Evolutionary conservation across 2,888 invertebrate species (phyloP), one percentile per base, ranked within the genome.

Genomic region (Pristionchus japonicus): DNA sequence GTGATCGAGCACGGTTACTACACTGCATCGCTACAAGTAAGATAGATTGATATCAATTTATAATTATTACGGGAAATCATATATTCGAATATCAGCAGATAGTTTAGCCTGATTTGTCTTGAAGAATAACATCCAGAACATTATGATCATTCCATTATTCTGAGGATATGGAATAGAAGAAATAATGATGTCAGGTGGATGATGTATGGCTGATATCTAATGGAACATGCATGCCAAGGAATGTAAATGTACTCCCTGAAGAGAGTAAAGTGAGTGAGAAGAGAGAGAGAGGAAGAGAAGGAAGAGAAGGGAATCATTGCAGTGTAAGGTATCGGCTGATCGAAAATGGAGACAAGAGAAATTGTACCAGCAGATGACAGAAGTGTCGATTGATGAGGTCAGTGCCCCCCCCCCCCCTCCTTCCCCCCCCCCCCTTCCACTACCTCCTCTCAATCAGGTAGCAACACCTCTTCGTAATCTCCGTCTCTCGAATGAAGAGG

Each of bases 161-260:
- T 13, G 52, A 1, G 4, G 11, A 20, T 52, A 20, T 52, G 3
- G 23, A 57, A 17, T 52, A 9, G n/a, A 57, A n/a, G 77, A 47
- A 27, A 47, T 43, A 20, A 77, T 64, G 23, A 70, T 47, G 90
- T 2, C 89, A 91, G 64, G 88, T 90, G 13, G 91, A 93, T 37
- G 93, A 94, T 86, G 92, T 94, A 20, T 94, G 93, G 94, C 82
- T 94, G n/a, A 92, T 94, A 43, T 90, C 93, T 1, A 93, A 94
- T 88, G 93, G 93, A 13, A 91, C 92, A 11, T 93, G 93, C 89
- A 92, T 93, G 93, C 94, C 94, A 40, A 87, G 93, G 67, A 92
- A 91, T 89, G 91, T 93, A 43, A 92, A 92, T 52, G 90, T 89
- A 20, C 88, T 94, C 31, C 92, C 92, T 1, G 89, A 88, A 27